Conservation (phyloP, 2,888 invertebrate species). For the Phaonia tiefii region DNA sequence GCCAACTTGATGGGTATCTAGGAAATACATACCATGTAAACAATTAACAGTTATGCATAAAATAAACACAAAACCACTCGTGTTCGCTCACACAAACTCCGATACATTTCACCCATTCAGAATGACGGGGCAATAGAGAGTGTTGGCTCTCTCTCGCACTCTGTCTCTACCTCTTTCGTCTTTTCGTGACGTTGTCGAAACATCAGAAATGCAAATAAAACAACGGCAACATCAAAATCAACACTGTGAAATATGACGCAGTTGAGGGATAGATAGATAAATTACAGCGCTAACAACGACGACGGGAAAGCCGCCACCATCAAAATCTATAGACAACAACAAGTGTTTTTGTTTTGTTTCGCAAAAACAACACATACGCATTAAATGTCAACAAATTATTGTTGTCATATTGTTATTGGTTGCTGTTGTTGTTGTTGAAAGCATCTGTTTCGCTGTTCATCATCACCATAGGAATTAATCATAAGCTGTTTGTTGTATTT, state of each 20-base stretch:
- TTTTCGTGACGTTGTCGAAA: not conserved
- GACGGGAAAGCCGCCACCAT: not conserved
- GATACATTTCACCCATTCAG: no score
- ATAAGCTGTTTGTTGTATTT: conserved; percentile 24
- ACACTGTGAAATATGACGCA: conserved; percentile 45
- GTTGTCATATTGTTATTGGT: no score
- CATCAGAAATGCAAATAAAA: not conserved
- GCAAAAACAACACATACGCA: conserved; percentile 36
- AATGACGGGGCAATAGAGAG: no score
- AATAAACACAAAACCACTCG: conserved; percentile 22
- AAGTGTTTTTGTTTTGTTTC: conserved; percentile 42
- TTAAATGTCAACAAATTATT: conserved; percentile 59
- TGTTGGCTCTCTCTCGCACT: no score
- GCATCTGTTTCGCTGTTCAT: conserved; percentile 9
- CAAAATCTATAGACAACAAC: conserved; percentile 6
- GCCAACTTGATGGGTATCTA: conserved; percentile 23
- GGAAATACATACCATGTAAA: conserved; percentile 51
- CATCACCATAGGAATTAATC: conserved; percentile 32
- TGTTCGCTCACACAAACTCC: not conserved
- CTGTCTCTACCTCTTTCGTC: not conserved
- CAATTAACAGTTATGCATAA: conserved; percentile 56
- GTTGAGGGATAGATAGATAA: conserved; percentile 42
- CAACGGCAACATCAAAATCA: not conserved
- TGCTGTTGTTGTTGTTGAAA: no score
- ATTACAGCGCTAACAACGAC: not conserved